Evolutionary conservation across 1,140 invertebrate genomes (phyloP), one percentile per base, ranked within the genome.

Genomic region (Drosophila pseudoobscura): DNA sequence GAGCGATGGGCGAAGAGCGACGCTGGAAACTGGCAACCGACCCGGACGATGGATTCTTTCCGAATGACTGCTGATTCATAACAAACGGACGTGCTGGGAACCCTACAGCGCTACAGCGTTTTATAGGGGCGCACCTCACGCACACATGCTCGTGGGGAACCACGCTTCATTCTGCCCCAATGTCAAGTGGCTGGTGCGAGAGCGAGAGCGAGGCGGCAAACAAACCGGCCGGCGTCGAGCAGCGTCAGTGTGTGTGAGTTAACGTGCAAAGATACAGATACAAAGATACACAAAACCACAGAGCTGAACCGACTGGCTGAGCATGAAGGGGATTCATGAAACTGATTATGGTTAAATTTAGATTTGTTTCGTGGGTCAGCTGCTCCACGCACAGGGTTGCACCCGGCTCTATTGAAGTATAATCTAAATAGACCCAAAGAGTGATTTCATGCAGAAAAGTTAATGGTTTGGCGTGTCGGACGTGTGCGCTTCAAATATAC

Each of bases 51-150:
- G 54, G 78, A 75, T 88, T 58, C 69, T 41, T 71, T 70, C 65
- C 65, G 64, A 85, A 80, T 85, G 82, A 63, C 62, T 57, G 78
- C 61, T 87, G 74, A 82, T 75, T 85, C 80, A 87, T 74, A 68
- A 72, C 55, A 79, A 70, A 64, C 59, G 55, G 39, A 4, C 46
- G 47, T 77, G 51, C 57, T 57, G 59, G 15, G 46, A 49, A 72
- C 75, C 79, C 62, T 73, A 76, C 61, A 31, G 35, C 3, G 35
- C 35, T 49, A 47, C 65, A 51, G 75, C 65, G 45, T 62, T 76
- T 66, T 35, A 45, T 68, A 66, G 44, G 68, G 62, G 63, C 61
- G 15, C 60, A 44, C 20, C 57, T 57, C 72, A 52, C 70, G 49
- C 39, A 52, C 54, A 26, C 47, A 49, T 15, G 15, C 53, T 71